A percentile compares a stretch with the other conserved stretches of the same genome.
phyloP scores from a whole-genome alignment of 2,113 vertebrate genomes.

The Dasyurus viverrinus region DNA sequence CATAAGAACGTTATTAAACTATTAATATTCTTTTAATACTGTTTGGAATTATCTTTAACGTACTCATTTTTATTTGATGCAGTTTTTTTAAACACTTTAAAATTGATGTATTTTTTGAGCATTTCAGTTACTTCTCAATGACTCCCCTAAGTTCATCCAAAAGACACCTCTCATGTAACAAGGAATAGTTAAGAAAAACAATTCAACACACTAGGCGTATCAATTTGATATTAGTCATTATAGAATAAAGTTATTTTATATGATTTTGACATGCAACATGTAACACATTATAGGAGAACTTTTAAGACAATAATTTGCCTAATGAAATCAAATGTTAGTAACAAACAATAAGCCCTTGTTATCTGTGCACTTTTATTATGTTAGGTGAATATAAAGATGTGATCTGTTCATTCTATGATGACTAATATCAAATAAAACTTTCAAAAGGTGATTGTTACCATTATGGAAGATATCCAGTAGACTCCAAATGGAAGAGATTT shows the following conservation, averaged over 20 bases:
- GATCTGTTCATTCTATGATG: not conserved
- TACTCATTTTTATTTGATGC: not conserved
- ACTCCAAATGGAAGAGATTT: not conserved
- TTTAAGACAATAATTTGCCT: too few species aligned
- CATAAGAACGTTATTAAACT: slow-evolving; percentile 6
- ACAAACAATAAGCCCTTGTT: too few species aligned
- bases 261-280: too few species aligned
- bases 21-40: not conserved
- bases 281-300: too few species aligned
- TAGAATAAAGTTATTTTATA: too few species aligned
- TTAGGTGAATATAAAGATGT: too few species aligned
- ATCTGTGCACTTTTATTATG: too few species aligned
- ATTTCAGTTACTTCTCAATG: not conserved
- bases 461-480: not conserved
- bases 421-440: not conserved
- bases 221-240: too few species aligned
- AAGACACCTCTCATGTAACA: not conserved
- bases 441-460: not conserved
- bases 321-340: too few species aligned
- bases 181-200: not conserved
- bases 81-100: not conserved
- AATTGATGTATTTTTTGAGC: not conserved
- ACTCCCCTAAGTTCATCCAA: not conserved
- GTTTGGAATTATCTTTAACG: not conserved
- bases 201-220: not conserved